These are phyloP conservation scores for Hyaena hyaena DNA, from an alignment of 2,113 vertebrate species.

Conservation along the genomic window DNA sequence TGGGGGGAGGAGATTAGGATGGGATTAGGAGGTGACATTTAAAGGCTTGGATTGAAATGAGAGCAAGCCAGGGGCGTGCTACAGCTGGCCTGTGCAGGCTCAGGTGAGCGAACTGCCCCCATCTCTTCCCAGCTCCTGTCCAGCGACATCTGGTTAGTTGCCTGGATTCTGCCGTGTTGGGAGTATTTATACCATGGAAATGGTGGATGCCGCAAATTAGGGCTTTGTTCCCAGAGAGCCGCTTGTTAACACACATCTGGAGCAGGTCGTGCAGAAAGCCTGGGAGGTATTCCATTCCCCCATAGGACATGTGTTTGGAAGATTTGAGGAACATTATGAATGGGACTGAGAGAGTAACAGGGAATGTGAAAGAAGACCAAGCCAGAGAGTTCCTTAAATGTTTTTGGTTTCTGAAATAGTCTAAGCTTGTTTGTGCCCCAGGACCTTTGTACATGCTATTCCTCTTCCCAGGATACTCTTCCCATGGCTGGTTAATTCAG, in stretches of 20 bases:
- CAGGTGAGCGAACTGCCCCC: not conserved
- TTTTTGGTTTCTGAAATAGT: not conserved
- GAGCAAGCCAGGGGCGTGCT: not conserved
- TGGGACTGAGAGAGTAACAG: not conserved
- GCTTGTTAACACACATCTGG: not conserved
- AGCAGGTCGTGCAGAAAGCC: not conserved
- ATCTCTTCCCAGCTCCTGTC: not conserved
- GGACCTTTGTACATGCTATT: not conserved
- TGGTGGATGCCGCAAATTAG: not conserved
- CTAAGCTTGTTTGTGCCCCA: not conserved
- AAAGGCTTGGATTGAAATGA: not conserved
- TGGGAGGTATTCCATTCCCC: not conserved
- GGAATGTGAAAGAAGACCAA: not conserved
- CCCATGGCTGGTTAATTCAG: not conserved
- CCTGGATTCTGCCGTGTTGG: not conserved
- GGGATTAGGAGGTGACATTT: not conserved
- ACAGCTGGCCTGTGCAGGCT: not conserved
- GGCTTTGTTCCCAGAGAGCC: not conserved
- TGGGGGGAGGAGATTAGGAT: not conserved
- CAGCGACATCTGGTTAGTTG: not conserved
- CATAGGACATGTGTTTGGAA: not conserved
- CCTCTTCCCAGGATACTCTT: not conserved
- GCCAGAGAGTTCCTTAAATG: not conserved
- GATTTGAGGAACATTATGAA: not conserved
- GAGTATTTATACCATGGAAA: not conserved